Evolutionary conservation across 1,140 invertebrate genomes (phyloP), one percentile per base, ranked within the genome.

Genomic region (Bombus pyrosoma): DNA sequence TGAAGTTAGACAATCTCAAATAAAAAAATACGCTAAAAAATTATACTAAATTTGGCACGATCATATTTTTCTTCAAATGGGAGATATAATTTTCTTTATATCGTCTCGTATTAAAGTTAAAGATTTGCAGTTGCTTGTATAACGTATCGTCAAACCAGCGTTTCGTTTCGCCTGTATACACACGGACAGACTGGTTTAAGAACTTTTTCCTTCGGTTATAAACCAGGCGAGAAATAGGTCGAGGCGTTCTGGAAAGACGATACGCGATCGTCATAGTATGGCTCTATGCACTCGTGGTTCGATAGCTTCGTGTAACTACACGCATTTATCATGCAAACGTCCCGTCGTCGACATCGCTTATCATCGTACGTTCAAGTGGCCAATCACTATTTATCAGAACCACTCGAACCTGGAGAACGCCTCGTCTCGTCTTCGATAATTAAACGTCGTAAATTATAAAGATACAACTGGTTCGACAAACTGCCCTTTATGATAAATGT

Each of bases 311-410:
- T 71, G 53, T 41, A 88, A 71, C n/a, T 47, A 68, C 77, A 72
- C 62, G 37, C 86, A 85, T 83, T 85, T 80, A 90, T 90, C 89
- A 90, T 90, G 77, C 81, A 85, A 66, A 39, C 72, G 37, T 47
- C 25, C 43, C 41, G 59, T 86, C 74, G 81, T 74, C 85, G 64
- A 80, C n/a, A 59, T 81, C 41, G 47, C 47, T 84, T 88, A 69
- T 90, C 84, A 43, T 81, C 69, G 71, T 43, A 34, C 22, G n/a
- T 62, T 80, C 81, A 57, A 87, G 89, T 85, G 85, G 76, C 68
- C 64, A 22, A 13, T 28, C 1, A 9, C 57, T 41, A 15, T 82
- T 81, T 72, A 83, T 74, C 82, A 81, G 34, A 0, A 43, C 53
- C 66, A 71, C 28, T 87, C 78, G 62, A 37, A 75, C 25, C 34